These are phyloP conservation scores for Venustoraphidia nigricollis DNA, from an alignment of 2,888 invertebrate genomes.

Conservation along the genomic window DNA sequence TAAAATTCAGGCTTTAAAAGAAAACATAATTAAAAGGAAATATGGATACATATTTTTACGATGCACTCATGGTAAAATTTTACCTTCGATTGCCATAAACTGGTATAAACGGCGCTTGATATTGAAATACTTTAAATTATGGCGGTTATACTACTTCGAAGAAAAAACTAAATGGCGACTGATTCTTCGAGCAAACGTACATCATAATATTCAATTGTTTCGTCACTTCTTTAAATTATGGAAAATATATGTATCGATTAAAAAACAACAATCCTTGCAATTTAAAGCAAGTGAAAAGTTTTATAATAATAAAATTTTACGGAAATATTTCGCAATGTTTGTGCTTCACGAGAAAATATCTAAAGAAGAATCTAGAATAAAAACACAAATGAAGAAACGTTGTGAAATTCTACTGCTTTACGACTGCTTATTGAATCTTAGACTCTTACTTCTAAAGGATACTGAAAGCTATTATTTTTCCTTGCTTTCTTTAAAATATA, in stretches of 20 bases:
- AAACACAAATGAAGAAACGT: slow-evolving; percentile 1
- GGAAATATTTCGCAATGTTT: slow-evolving; percentile 8
- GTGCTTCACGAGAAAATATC: slow-evolving; percentile 3
- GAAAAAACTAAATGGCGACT: slow-evolving; percentile 18
- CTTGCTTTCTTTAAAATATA: no score
- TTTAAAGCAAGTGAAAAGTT: not conserved
- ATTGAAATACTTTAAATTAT: slow-evolving; percentile 12
- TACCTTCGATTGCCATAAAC: slow-evolving; percentile 16
- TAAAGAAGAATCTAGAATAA: slow-evolving; percentile 3
- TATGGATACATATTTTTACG: slow-evolving; percentile 18
- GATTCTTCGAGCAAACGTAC: slow-evolving; percentile 17
- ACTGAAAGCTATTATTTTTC: no score
- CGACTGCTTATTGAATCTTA: no score
- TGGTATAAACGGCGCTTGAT: slow-evolving; percentile 11
- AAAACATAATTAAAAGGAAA: slow-evolving; percentile 17
- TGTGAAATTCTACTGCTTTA: not conserved
- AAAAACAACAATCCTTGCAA: not conserved
- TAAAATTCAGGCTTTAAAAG: slow-evolving; percentile 14
- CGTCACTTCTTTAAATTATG: not conserved
- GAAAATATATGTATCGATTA: not conserved
- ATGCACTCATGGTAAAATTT: slow-evolving; percentile 16
- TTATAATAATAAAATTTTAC: not conserved
- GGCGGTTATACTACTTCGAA: slow-evolving; percentile 16
- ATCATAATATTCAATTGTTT: slow-evolving; percentile 13
- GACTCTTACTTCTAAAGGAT: no score